phyloP scores from a whole-genome alignment of 2,888 invertebrate genomes.

The Deroplatys truncata region DNA sequence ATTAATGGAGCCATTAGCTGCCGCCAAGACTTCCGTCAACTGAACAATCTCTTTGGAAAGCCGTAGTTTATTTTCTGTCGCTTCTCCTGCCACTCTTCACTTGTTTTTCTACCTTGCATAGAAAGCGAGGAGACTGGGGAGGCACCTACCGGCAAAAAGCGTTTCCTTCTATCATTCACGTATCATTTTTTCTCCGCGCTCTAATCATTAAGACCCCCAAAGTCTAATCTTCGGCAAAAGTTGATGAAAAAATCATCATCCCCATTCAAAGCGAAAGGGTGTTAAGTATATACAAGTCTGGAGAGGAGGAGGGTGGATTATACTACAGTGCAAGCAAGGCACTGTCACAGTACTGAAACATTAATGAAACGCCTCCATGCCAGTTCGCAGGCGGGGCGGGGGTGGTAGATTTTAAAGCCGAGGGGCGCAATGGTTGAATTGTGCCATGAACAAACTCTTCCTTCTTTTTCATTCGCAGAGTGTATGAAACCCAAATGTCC shows the following conservation, averaged over 20 bases:
- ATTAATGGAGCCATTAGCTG: background rate
- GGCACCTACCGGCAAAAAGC: background rate
- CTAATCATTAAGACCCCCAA: background rate
- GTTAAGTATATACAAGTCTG: background rate
- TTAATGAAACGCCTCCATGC: background rate
- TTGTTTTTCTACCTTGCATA: background rate
- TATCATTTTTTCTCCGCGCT: background rate
- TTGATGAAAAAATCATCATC: conserved; percentile 13
- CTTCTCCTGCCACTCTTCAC: background rate
- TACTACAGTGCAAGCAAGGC: background rate
- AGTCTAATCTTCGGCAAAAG: conserved; percentile 2
- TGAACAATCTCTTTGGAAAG: background rate
- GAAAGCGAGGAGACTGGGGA: background rate
- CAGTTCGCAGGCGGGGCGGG: background rate
- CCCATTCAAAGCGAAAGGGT: background rate
- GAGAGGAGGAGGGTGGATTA: background rate
- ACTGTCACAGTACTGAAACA: background rate
- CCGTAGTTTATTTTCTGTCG: background rate
- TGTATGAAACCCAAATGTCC: background rate
- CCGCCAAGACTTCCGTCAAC: background rate
- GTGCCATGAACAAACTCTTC: background rate
- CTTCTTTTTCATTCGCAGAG: background rate
- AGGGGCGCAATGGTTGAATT: background rate
- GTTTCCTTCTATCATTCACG: background rate
- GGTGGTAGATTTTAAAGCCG: background rate